Percentiles rank a stretch among this genome's conserved stretches.
phyloP scores from a whole-genome alignment of 2,888 invertebrate genomes.

The Cheilosia vulpina region DNA sequence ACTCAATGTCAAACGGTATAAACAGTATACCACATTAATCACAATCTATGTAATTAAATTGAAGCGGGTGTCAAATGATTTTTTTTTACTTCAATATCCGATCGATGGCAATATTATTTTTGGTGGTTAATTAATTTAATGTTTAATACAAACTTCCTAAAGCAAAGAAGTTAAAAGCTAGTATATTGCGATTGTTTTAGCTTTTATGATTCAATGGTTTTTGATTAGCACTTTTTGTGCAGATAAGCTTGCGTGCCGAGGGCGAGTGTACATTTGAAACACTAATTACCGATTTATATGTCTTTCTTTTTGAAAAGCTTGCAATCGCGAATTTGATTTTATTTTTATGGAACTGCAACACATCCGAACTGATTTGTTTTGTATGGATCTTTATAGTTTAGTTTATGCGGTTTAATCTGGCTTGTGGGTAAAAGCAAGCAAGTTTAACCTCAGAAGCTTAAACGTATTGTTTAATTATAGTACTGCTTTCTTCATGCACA shows the following conservation, averaged over 20 bases:
- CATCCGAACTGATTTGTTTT: constrained; percentile 1
- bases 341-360: neutral
- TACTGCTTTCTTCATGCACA: too few species aligned
- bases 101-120: neutral
- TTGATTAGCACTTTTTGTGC: constrained; percentile 3
- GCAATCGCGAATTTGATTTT: neutral
- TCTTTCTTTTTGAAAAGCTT: constrained; percentile 1
- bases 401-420: too few species aligned
- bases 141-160: constrained; percentile 23
- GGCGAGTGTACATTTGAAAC: neutral
- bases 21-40: constrained; percentile 13
- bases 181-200: neutral
- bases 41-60: constrained; percentile 8
- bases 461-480: too few species aligned
- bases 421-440: too few species aligned
- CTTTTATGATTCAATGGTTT: constrained; percentile 4
- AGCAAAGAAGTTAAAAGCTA: constrained; percentile 13
- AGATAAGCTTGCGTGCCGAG: constrained; percentile 6
- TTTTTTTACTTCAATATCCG: neutral
- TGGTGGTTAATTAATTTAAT: neutral
- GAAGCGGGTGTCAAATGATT: neutral
- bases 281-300: neutral
- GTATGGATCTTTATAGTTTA: too few species aligned
- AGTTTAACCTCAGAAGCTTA: too few species aligned
- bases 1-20: neutral